A percentile compares a stretch with the other conserved stretches of the same genome.
phyloP scores from a whole-genome alignment of 1,140 invertebrate species.

The Lordiphosa stackelbergi region DNA sequence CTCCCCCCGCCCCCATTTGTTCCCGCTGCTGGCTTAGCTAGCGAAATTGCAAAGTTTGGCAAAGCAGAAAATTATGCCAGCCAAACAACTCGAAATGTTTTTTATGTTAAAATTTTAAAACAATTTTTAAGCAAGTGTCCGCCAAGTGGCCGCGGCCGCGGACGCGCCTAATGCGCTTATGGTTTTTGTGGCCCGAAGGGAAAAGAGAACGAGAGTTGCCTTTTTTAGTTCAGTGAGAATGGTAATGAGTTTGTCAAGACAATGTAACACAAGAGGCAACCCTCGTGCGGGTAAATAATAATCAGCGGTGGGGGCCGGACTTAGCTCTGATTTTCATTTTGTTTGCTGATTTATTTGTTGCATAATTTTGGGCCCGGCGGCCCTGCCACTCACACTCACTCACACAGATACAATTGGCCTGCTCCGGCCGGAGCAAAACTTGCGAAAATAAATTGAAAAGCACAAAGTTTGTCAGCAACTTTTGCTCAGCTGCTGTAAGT shows the following conservation, averaged over 20 bases:
- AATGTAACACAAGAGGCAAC: constrained; percentile 1
- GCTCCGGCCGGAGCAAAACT: constrained; percentile 26
- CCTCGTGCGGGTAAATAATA: constrained; percentile 67
- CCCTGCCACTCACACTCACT: background rate
- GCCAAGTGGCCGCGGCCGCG: background rate
- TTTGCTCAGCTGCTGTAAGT: constrained; percentile 40
- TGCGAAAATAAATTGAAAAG: constrained; percentile 68
- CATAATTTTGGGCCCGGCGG: constrained; percentile 46
- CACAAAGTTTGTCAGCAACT: constrained; percentile 63
- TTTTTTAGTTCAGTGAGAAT: no score
- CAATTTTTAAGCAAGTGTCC: constrained; percentile 48
- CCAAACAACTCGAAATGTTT: constrained; percentile 36
- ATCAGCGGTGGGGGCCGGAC: constrained; percentile 36
- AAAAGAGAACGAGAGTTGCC: background rate
- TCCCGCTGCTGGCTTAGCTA: constrained; percentile 21
- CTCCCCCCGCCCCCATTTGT: constrained; percentile 12
- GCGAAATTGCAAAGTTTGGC: constrained; percentile 54
- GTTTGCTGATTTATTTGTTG: constrained; percentile 68
- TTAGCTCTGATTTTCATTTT: constrained; percentile 40
- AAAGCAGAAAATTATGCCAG: constrained; percentile 34
- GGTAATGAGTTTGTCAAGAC: no score
- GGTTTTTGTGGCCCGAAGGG: constrained; percentile 39
- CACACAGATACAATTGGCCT: constrained; percentile 11
- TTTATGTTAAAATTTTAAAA: constrained; percentile 63
- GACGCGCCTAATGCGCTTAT: constrained; percentile 47